Percentiles rank a stretch among this genome's conserved stretches.
phyloP scores from a whole-genome alignment of 1,140 invertebrate genomes.

The Pseudoatta argentina region DNA sequence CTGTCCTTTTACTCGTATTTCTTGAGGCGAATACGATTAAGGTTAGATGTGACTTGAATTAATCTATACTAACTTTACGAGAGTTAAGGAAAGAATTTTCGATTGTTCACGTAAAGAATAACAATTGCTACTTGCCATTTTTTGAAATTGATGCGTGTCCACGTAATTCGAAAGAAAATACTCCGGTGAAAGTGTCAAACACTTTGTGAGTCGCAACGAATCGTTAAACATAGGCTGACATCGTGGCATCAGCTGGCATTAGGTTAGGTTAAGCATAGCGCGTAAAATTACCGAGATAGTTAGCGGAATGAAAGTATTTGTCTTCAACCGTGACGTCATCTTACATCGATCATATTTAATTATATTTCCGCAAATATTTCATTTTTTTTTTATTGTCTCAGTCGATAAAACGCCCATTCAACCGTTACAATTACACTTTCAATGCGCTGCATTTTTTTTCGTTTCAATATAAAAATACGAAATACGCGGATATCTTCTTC shows the following conservation, averaged over 20 bases:
- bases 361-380: not conserved
- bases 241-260: slow-evolving; percentile 11
- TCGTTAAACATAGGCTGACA: not conserved
- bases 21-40: not conserved
- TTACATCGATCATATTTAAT: not conserved
- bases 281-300: not conserved
- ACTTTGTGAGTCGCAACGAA: not conserved
- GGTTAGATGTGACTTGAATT: not conserved
- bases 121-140: slow-evolving; percentile 43
- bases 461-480: too few relatives aligned
- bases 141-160: not conserved
- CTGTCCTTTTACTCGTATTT: not conserved
- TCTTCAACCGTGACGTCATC: not conserved
- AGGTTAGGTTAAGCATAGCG: not conserved
- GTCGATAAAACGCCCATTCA: not conserved
- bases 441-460: not conserved
- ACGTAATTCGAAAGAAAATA: slow-evolving; percentile 33
- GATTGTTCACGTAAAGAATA: not conserved
- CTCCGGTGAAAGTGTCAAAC: not conserved
- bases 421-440: not conserved
- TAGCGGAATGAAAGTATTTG: not conserved
- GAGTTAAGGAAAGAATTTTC: not conserved
- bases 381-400: not conserved
- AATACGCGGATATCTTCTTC: not conserved
- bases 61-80: not conserved